A percentile compares a stretch with the other conserved stretches of the same genome.
Conservation (phyloP, 1,140 invertebrate species). For the Drosophila novamexicana region DNA sequence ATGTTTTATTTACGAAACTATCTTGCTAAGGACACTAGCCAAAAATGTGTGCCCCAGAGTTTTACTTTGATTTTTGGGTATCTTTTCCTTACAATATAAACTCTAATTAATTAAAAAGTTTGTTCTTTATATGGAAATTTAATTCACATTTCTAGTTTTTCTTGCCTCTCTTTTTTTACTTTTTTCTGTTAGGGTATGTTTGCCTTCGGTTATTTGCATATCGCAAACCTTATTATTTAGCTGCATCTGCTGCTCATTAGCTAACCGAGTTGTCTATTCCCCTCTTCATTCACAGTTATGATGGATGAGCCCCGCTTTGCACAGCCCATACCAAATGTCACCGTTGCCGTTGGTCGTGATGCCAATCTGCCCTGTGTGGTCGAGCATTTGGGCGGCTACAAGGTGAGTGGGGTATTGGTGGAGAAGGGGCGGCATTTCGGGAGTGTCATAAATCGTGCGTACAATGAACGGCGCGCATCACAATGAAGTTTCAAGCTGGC, state of each 20-base stretch:
- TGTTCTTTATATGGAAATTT: neutral
- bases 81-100: too few relatives aligned
- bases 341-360: constrained; percentile 93
- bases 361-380: constrained; percentile 94
- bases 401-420: constrained; percentile 87
- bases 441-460: constrained; percentile 64
- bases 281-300: constrained; percentile 87
- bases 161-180: neutral
- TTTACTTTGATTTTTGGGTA: neutral
- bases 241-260: constrained; percentile 57
- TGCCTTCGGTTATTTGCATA: neutral
- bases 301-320: constrained; percentile 93
- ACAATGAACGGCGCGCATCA: constrained; percentile 33
- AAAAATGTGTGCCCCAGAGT: neutral
- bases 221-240: constrained; percentile 2
- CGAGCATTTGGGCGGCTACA: constrained; percentile 93
- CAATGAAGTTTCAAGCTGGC: constrained; percentile 46
- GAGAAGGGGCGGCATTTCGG: neutral
- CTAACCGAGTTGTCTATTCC: constrained; percentile 60
- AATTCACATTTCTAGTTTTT: neutral
- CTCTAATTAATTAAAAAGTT: neutral
- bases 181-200: neutral
- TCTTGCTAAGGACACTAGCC: too few relatives aligned
- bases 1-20: constrained; percentile 3
- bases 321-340: constrained; percentile 94